Percentiles rank a stretch among this genome's conserved stretches.
Evolutionary conservation across 2,888 invertebrate species (phyloP).

Genomic region (Scaptomyza polygonia): DNA sequence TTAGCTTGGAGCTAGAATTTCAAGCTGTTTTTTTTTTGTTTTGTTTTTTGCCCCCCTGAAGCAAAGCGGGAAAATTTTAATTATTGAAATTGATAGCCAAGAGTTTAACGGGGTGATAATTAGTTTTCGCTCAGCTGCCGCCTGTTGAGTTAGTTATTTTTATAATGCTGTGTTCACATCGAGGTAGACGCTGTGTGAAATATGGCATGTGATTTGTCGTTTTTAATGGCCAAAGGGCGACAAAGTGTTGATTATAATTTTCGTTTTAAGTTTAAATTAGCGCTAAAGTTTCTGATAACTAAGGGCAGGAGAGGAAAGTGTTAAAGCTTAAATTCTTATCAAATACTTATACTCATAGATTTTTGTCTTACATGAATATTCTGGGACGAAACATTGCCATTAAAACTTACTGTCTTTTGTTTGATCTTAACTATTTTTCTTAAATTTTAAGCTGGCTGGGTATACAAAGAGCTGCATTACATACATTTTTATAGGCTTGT

Average conservation of each 20-base stretch:
- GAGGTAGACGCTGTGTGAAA: constrained; percentile 16
- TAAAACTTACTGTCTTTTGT: not conserved
- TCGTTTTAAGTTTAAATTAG: not conserved
- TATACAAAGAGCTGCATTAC: not conserved
- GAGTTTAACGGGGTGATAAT: constrained; percentile 53
- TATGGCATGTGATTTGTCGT: constrained; percentile 21
- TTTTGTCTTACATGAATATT: no score
- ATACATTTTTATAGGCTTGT: not conserved
- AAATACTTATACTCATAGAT: not conserved
- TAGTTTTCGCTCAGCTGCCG: constrained; percentile 55
- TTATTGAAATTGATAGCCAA: constrained; percentile 69
- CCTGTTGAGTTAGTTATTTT: constrained; percentile 17
- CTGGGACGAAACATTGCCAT: not conserved
- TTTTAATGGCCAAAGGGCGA: not conserved
- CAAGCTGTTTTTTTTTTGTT: constrained; percentile 18
- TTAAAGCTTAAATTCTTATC: not conserved
- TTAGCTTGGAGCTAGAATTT: constrained; percentile 35
- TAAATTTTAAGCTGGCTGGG: not conserved
- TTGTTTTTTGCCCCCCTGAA: constrained; percentile 1
- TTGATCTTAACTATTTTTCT: not conserved
- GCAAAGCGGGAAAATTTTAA: constrained; percentile 51
- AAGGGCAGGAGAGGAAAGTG: not conserved
- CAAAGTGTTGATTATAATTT: not conserved
- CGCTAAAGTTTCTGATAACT: not conserved
- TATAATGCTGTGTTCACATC: not conserved